phyloP scores from a whole-genome alignment of 2,888 invertebrate species.

The Heliconius cydno region DNA sequence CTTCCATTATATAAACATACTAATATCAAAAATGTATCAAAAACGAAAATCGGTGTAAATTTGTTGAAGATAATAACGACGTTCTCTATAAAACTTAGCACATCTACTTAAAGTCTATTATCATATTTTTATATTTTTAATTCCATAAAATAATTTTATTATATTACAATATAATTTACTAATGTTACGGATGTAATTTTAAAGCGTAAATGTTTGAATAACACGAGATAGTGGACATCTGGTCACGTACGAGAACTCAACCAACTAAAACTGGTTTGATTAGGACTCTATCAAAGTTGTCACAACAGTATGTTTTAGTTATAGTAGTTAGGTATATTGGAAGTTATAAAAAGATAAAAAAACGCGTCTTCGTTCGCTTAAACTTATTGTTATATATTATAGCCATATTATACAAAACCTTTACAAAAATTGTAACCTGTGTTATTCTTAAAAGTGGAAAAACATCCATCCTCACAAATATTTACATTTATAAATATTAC shows the following conservation, averaged over 20 bases:
- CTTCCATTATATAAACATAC: neutral
- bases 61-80: too few species aligned
- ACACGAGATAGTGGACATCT: slow-evolving; percentile 19
- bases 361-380: neutral
- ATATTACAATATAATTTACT: slow-evolving; percentile 11
- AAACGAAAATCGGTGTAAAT: too few species aligned
- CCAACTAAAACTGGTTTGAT: slow-evolving; percentile 29
- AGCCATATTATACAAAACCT: too few species aligned
- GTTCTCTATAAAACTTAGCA: neutral
- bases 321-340: neutral
- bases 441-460: too few species aligned
- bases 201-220: slow-evolving; percentile 22
- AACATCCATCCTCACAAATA: too few species aligned
- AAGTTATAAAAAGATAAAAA: neutral
- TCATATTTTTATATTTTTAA: neutral
- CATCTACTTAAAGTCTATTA: neutral
- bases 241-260: slow-evolving; percentile 24
- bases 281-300: slow-evolving; percentile 23
- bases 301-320: slow-evolving; percentile 2
- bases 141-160: neutral
- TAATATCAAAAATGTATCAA: neutral
- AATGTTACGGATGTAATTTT: neutral
- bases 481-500: too few species aligned
- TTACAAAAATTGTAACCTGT: too few species aligned
- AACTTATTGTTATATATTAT: too few species aligned